phyloP scores from a whole-genome alignment of 2,888 invertebrate species.

The Acanthoscelides obtectus region DNA sequence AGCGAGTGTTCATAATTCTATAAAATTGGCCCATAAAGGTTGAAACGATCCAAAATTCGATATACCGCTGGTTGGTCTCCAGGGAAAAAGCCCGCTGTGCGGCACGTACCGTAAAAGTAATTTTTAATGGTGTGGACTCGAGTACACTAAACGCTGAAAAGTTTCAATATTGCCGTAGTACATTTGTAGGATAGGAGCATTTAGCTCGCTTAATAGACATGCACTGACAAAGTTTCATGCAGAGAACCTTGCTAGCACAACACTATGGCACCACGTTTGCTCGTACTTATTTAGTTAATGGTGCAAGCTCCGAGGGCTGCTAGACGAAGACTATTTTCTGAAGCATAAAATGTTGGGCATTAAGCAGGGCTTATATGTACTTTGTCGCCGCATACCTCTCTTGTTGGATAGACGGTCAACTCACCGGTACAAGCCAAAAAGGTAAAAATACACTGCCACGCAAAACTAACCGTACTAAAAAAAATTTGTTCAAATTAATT shows the following conservation, averaged over 20 bases:
- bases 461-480: no score
- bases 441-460: no score
- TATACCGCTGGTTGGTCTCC: neutral
- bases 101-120: neutral
- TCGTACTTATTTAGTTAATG: no score
- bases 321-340: no score
- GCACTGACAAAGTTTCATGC: neutral
- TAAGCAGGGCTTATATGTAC: no score
- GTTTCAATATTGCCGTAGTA: neutral
- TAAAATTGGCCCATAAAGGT: neutral
- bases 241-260: neutral
- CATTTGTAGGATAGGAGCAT: neutral
- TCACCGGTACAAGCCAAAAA: no score
- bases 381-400: no score
- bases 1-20: neutral
- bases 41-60: neutral
- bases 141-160: neutral
- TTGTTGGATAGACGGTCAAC: no score
- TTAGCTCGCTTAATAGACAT: neutral
- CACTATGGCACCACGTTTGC: neutral
- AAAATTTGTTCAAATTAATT: no score
- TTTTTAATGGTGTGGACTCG: neutral
- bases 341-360: no score
- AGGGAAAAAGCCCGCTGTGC: neutral
- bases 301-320: no score